Conservation (phyloP, 2,888 invertebrate genomes). For the Dasypolia templi region DNA sequence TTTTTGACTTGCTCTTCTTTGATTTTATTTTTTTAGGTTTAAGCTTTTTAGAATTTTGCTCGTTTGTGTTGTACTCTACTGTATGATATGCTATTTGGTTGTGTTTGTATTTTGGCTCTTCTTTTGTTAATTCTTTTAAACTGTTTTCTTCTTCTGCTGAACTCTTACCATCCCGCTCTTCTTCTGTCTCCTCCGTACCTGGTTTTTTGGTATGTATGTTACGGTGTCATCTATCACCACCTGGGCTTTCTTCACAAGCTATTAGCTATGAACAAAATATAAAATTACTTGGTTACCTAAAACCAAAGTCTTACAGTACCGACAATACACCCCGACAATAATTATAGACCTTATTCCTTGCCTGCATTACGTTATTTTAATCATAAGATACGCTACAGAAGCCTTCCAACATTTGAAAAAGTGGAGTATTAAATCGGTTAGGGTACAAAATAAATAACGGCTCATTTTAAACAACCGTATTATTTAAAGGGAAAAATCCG, state of each 20-base stretch:
- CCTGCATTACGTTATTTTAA: background rate
- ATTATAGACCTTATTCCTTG: background rate
- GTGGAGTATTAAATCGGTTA: background rate
- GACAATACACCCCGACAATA: too few relatives aligned
- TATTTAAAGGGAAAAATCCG: background rate
- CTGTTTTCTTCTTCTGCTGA: background rate
- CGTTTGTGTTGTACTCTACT: background rate
- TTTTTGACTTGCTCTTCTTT: conserved; percentile 11
- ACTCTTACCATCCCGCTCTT: background rate
- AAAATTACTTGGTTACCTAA: background rate
- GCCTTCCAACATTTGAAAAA: background rate
- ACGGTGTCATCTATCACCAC: background rate
- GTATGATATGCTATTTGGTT: background rate
- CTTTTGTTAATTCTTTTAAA: conserved; percentile 5
- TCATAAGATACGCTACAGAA: background rate
- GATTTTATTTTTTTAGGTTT: conserved; percentile 19
- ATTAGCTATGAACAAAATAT: background rate
- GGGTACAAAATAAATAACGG: background rate
- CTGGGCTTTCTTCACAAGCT: conserved; percentile 22
- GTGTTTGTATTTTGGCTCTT: background rate
- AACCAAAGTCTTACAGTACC: too few relatives aligned
- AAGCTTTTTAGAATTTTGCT: conserved; percentile 7
- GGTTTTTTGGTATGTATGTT: background rate
- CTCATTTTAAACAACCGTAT: background rate
- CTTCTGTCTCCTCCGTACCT: background rate